Percentiles rank a stretch among this genome's conserved stretches.
Evolutionary conservation across 92 coral and sea anemone genomes (phyloP).

Genomic region (Epizoanthus scotinus): DNA sequence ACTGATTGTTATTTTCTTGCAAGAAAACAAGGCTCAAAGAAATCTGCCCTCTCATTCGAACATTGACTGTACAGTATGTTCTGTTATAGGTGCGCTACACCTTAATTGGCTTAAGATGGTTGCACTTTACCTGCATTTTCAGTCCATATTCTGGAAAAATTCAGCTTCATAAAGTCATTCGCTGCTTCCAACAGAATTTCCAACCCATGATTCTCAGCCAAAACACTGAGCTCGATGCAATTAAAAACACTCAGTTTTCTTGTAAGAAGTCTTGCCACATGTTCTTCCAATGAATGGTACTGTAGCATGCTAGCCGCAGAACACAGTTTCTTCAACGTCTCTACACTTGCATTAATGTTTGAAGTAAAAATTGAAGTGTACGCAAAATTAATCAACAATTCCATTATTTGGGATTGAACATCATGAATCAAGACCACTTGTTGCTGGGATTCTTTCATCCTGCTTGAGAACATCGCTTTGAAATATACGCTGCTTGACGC

Average conservation of each 20-base stretch:
- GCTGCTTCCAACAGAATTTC: no score
- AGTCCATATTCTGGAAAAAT: no score
- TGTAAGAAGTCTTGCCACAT: not conserved
- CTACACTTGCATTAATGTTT: not conserved
- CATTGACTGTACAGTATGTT: no score
- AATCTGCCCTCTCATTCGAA: no score
- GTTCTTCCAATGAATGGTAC: not conserved
- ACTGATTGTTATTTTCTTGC: no score
- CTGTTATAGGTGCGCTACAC: no score
- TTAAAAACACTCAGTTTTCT: not conserved
- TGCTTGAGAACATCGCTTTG: constrained; percentile 42
- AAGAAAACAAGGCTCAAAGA: no score
- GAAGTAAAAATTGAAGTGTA: not conserved
- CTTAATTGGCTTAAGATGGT: no score
- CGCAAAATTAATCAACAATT: constrained; percentile 28
- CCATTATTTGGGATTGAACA: constrained; percentile 31
- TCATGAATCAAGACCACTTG: constrained; percentile 25
- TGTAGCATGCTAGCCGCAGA: not conserved
- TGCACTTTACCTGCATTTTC: no score
- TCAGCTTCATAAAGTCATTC: no score
- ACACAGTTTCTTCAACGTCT: not conserved
- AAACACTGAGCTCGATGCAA: not conserved
- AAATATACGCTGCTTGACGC: constrained; percentile 46
- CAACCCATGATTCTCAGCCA: not conserved
- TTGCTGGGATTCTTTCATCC: constrained; percentile 46